A percentile compares a stretch with the other conserved stretches of the same genome.
Evolutionary conservation across 2,888 invertebrate genomes (phyloP).

Genomic region (Drosophila sordidula): DNA sequence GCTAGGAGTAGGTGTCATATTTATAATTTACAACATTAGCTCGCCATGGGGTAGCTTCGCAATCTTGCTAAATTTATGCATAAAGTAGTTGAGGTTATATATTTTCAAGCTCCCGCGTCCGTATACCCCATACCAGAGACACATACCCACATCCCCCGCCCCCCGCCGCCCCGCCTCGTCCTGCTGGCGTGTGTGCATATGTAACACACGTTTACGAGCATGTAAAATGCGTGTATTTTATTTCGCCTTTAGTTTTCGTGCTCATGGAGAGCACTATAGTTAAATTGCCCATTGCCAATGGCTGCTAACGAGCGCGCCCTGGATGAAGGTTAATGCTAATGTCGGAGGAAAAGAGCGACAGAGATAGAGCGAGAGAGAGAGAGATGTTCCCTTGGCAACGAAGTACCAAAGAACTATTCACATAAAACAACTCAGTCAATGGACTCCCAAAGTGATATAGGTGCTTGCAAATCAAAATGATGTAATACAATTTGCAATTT

Average conservation of each 20-base stretch:
- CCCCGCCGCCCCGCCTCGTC: not conserved
- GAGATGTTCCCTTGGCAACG: conserved; percentile 38
- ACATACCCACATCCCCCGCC: not conserved
- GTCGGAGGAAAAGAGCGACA: conserved; percentile 15
- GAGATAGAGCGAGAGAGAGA: not conserved
- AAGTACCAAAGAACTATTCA: conserved; percentile 12
- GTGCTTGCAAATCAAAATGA: conserved; percentile 15
- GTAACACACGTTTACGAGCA: conserved; percentile 80
- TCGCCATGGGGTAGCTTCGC: conserved; percentile 82
- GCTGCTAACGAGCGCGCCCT: conserved; percentile 68
- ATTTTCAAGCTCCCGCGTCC: conserved; percentile 46
- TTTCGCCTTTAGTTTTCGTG: conserved; percentile 63
- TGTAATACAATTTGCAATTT: too few relatives aligned
- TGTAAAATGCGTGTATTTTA: conserved; percentile 80
- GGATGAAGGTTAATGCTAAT: conserved; percentile 57
- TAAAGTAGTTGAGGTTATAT: conserved; percentile 79
- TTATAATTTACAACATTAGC: conserved; percentile 83
- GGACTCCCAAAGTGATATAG: not conserved
- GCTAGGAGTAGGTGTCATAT: conserved; percentile 83
- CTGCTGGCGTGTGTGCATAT: conserved; percentile 54
- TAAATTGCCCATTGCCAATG: conserved; percentile 62
- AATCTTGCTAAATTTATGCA: conserved; percentile 79
- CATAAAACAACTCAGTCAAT: conserved; percentile 9
- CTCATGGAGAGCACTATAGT: conserved; percentile 50
- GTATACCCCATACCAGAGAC: conserved; percentile 13